Percentiles rank a stretch among this genome's conserved stretches.
Conservation (phyloP, 2,888 invertebrate genomes). For the Poecilobothrus nobilitatus region DNA sequence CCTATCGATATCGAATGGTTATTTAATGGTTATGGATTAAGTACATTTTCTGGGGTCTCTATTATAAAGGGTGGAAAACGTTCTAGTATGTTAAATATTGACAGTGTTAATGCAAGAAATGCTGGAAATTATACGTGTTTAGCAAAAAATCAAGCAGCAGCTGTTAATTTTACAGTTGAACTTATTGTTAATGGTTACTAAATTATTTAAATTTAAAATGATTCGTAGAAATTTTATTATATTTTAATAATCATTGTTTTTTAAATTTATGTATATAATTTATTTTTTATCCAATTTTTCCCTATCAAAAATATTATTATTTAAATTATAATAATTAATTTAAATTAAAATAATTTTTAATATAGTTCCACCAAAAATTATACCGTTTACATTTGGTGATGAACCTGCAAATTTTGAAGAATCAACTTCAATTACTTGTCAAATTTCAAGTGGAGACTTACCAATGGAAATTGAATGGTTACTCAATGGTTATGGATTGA, state of each 20-base stretch:
- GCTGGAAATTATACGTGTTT: slow-evolving; percentile 65
- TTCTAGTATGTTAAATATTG: slow-evolving; percentile 59
- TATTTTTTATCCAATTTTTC: slow-evolving; percentile 9
- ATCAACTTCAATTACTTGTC: slow-evolving; percentile 47
- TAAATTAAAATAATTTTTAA: background rate
- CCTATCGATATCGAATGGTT: slow-evolving; percentile 62
- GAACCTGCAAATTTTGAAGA: slow-evolving; percentile 63
- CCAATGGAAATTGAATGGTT: slow-evolving; percentile 54
- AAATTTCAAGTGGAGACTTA: slow-evolving; percentile 50
- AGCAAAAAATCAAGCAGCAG: slow-evolving; percentile 56
- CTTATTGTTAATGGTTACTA: slow-evolving; percentile 51
- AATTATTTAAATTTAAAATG: background rate
- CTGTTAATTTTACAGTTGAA: slow-evolving; percentile 52
- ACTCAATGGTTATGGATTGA: slow-evolving; percentile 47
- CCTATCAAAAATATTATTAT: background rate
- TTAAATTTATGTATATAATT: slow-evolving; percentile 13
- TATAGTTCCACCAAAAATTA: slow-evolving; percentile 70
- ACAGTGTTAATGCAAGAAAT: slow-evolving; percentile 58
- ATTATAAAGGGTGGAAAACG: slow-evolving; percentile 49
- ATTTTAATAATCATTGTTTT: slow-evolving; percentile 49
- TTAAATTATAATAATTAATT: background rate
- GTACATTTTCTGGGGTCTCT: slow-evolving; percentile 48
- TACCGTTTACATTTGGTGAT: slow-evolving; percentile 65
- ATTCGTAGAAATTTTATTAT: slow-evolving; percentile 26
- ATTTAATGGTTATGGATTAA: slow-evolving; percentile 46